These are phyloP conservation scores for Dyspetes luteomarginatus DNA, from an alignment of 2,888 invertebrate species.

Conservation along the genomic window DNA sequence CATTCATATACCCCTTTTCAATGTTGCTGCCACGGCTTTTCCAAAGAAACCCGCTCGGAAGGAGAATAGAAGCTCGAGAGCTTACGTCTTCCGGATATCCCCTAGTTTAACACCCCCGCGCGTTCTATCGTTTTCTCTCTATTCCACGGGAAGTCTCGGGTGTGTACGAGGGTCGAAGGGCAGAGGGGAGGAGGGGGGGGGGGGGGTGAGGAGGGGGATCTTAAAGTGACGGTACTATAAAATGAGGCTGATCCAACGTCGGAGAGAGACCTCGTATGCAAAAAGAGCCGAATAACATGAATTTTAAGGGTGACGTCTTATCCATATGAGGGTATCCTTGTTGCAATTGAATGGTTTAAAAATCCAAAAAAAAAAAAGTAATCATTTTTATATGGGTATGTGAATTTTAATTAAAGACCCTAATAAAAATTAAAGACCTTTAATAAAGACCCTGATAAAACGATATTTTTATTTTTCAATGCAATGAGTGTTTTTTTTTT, in stretches of 20 bases:
- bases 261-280: background rate
- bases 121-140: slow-evolving; percentile 2
- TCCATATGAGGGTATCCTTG: background rate
- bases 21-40: slow-evolving; percentile 44
- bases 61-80: slow-evolving; percentile 6
- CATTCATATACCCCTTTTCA: slow-evolving; percentile 28
- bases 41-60: slow-evolving; percentile 23
- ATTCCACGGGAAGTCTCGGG: background rate
- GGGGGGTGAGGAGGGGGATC: no score
- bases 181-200: no score
- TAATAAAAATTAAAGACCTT: no score
- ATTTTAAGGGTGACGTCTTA: slow-evolving; percentile 28
- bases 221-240: slow-evolving; percentile 57
- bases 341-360: slow-evolving; percentile 10
- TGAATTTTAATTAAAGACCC: no score
- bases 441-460: no score
- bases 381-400: no score
- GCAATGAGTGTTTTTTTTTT: no score
- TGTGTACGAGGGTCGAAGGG: slow-evolving; percentile 9
- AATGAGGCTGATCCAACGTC: slow-evolving; percentile 45
- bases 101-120: slow-evolving; percentile 54
- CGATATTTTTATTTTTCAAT: no score
- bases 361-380: no score
- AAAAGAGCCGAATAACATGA: slow-evolving; percentile 23
- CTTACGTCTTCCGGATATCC: slow-evolving; percentile 57